A percentile compares a stretch with the other conserved stretches of the same genome.
Conservation (phyloP, 2,888 invertebrate species). For the Thymelicus acteon region DNA sequence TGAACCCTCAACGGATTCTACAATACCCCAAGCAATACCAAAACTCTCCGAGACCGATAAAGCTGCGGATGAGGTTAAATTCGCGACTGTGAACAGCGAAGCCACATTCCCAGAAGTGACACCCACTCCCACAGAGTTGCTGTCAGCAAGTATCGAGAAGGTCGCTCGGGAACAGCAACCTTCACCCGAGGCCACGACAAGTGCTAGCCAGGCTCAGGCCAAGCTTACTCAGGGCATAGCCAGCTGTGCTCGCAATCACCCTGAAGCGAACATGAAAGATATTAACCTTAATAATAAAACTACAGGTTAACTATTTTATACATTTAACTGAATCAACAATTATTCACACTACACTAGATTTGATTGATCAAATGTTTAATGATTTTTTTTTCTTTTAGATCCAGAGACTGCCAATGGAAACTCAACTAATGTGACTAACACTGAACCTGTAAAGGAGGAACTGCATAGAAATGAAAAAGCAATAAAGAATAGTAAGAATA, state of each 20-base stretch:
- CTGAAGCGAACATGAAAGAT: constrained; percentile 78
- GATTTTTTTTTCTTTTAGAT: constrained; percentile 54
- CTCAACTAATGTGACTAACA: constrained; percentile 59
- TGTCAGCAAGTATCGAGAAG: constrained; percentile 77
- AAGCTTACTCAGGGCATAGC: constrained; percentile 77
- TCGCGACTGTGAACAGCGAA: constrained; percentile 57
- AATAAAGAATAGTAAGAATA: constrained; percentile 69
- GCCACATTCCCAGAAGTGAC: constrained; percentile 52
- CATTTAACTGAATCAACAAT: neutral
- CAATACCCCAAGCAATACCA: constrained; percentile 49
- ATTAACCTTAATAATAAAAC: constrained; percentile 73
- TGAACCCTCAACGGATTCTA: constrained; percentile 58
- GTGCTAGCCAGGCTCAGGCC: constrained; percentile 75
- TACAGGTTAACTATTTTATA: constrained; percentile 61
- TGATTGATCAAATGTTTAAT: neutral
- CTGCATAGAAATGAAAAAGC: constrained; percentile 75
- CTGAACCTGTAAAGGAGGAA: constrained; percentile 71
- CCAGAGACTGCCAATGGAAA: constrained; percentile 77
- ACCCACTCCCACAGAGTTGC: constrained; percentile 68
- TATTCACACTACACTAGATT: neutral
- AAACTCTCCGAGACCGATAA: constrained; percentile 56
- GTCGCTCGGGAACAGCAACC: constrained; percentile 63
- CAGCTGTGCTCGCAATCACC: constrained; percentile 67
- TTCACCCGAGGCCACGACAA: constrained; percentile 56
- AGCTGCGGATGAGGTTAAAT: constrained; percentile 50